Base-by-base conservation (phyloP, 1,140 invertebrate genomes). In the Halyomorpha halys region DNA sequence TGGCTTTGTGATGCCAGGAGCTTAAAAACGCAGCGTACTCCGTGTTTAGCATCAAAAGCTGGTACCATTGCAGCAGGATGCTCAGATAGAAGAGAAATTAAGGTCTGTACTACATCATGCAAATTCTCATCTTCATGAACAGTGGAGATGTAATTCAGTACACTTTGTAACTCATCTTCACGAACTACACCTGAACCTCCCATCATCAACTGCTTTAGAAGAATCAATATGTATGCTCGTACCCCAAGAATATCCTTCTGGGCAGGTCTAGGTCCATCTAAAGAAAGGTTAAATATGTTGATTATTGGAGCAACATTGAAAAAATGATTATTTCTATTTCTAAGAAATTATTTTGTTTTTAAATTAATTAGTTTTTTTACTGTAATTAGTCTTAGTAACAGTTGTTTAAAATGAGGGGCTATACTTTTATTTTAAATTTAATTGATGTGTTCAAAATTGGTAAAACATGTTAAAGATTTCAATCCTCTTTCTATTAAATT, bases 61-160 rank as follows among this genome's bases (percentile, higher is more conserved):
- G 96, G 96, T 65, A 99, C 94, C 91, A 99, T 95, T 2, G 94
- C 95, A 56, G 94, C 90, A 0, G 97, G 96, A 76, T 98, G 94
- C 74, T 99, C 95, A 6, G 92, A 92, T 90, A 98, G 97, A 45
- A 99, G 78, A 1, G 90, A 90, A 73, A 98, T 97, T 47, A 97
- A 79, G 84, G 98, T 92, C 80, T 97, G 91, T 56, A 99, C 77
- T 1, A 99, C 95, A 76, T 99, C 97, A 71, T 97, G 92, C 44
- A 99, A 79, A 79, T 99, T 99, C 76, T 99, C 97, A 80, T 98
- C 95, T 89, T 97, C 66, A 25, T 71, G 65, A 51, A 72, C 69
- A 51, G 69, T 66, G 25, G 63, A 69, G 63, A 99, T 79, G 76
- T 97, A 99, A 78, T 99, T 99, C 9, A 99, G 81, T 72, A 99